Percentiles rank a stretch among this genome's conserved stretches.
phyloP scores from a whole-genome alignment of 2,888 invertebrate species.

The Pandemis corylana region DNA sequence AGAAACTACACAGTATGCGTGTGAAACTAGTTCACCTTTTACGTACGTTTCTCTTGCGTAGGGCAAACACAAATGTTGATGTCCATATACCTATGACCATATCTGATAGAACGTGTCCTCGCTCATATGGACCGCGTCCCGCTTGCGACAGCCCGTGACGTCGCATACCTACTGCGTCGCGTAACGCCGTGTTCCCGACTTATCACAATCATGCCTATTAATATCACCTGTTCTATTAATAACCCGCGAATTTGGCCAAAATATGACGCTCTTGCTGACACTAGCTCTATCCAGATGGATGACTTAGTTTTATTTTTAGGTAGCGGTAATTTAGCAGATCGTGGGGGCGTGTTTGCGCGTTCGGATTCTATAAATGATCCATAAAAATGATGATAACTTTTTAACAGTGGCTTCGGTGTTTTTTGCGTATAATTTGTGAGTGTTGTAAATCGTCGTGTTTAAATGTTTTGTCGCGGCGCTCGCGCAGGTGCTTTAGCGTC shows the following conservation, averaged over 20 bases:
- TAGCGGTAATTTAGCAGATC: conserved; percentile 9
- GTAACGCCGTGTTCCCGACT: not conserved
- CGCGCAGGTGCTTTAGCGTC: not conserved
- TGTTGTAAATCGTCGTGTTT: not conserved
- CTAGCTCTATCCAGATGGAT: not conserved
- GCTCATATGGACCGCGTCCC: not conserved
- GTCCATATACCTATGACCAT: not conserved
- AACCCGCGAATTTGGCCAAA: conserved; percentile 23
- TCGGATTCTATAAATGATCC: conserved; percentile 7
- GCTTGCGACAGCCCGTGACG: not conserved
- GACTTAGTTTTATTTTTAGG: not conserved
- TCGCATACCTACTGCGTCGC: not conserved
- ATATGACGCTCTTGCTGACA: not conserved
- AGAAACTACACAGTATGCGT: too few species aligned
- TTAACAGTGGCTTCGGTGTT: not conserved
- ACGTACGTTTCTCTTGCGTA: too few species aligned
- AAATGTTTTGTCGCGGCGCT: not conserved
- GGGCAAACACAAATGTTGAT: too few species aligned
- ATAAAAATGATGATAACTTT: conserved; percentile 6
- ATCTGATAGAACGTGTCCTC: not conserved
- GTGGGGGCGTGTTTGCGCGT: conserved; percentile 25
- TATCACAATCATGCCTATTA: conserved; percentile 34
- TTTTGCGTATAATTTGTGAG: not conserved
- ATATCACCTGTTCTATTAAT: conserved; percentile 27
- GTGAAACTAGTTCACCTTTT: too few species aligned